Conservation (phyloP, 2,113 vertebrate species). For the Cyanoramphus novaezelandiae region DNA sequence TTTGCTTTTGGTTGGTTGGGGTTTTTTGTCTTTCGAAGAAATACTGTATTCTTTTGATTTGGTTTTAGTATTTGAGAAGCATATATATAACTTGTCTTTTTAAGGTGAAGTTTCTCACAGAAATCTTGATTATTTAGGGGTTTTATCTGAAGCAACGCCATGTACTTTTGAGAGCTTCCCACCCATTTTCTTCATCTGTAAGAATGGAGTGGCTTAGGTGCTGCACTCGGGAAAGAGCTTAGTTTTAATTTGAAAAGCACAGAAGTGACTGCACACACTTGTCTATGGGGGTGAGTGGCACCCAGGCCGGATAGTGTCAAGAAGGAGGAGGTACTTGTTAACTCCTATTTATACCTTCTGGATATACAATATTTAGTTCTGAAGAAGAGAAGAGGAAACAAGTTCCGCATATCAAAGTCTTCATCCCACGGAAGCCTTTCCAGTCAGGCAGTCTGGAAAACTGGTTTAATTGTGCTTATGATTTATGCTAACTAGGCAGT, state of each 20-base stretch:
- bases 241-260: neutral
- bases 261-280: too few relatives aligned
- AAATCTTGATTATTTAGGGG: neutral
- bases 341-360: neutral
- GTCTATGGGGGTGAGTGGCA: neutral
- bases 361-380: neutral
- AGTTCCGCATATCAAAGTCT: neutral
- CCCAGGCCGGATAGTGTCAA: accelerated
- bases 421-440: neutral
- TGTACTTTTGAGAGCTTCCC: neutral
- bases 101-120: neutral
- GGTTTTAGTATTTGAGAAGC: neutral
- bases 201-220: neutral
- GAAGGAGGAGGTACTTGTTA: neutral
- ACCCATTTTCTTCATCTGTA: neutral
- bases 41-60: neutral
- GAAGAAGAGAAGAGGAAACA: neutral
- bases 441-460: neutral
- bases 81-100: accelerated
- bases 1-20: neutral
- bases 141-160: neutral
- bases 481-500: neutral
- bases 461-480: neutral
- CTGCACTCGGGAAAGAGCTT: neutral
- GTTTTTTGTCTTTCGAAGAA: neutral